Base-by-base conservation (phyloP, 2,113 vertebrate species). In the Proteles cristata region DNA sequence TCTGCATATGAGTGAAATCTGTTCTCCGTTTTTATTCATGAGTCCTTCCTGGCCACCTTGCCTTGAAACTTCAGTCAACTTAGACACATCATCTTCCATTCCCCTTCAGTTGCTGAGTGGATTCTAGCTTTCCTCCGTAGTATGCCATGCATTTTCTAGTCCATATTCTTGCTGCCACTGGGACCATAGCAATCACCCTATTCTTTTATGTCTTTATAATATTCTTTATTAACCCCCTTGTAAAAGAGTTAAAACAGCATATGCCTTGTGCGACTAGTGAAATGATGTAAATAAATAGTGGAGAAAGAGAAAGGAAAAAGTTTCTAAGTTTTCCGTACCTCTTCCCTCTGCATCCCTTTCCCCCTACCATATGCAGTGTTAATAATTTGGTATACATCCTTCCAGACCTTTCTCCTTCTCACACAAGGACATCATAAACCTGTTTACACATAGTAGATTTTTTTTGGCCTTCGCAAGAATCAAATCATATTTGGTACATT, bases 161-260 rank as follows among this genome's bases (percentile, higher is more conserved):
- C 23, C 11, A n/a, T 74, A n/a, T 50, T 68, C n/a, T 86, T 97
- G 12, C 7, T 83, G 10, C 91, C 48, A 33, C 31, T 5, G 61
- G 23, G 48, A 23, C 35, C 26, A 45, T 14, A 77, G 21, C 53
- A 73, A 21, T 69, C 39, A 26, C 50, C 48, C 80, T 26, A 0
- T 16, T 90, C 50, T 88, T 88, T 88, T 90, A 48, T 11, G 43
- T 77, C 88, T 88, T 48, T 17, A 48, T 92, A 65, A 48, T 92
- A 88, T 90, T 61, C 66, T 85, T 61, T 76, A 77, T 89, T 79
- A 50, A 89, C 26, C 86, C 4, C 19, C 28, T 88, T 97, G 35
- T 33, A 58, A 83, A 86, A 74, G 26, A 84, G 86, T 35, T 31
- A 73, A 68, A 86, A 45, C 63, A 8, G 3, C 28, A 68, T 58